Percentiles rank a stretch among this genome's conserved stretches.
phyloP scores from a whole-genome alignment of 35 echinoderm and acorn worm genomes.

The Eucidaris tribuloides region DNA sequence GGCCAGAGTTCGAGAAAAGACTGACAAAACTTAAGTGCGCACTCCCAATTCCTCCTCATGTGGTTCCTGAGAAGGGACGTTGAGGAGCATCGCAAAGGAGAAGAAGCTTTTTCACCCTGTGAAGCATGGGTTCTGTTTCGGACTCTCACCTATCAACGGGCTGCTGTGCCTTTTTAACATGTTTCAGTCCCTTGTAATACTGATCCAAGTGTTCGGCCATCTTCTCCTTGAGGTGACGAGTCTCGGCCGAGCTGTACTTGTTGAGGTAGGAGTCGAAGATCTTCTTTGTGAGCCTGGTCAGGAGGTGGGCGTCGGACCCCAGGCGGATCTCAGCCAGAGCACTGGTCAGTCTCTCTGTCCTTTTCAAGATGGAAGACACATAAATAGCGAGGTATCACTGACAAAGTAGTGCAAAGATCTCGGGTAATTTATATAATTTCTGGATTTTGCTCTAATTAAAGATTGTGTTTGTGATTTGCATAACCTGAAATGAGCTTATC shows the following conservation, averaged over 20 bases:
- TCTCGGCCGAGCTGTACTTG: constrained; percentile 58
- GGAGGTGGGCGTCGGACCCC: constrained; percentile 88
- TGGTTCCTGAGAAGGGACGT: too few relatives aligned
- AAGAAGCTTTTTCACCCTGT: neutral
- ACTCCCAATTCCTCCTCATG: too few relatives aligned
- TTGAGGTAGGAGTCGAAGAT: constrained; percentile 84
- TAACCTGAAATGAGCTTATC: too few relatives aligned
- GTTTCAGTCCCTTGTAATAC: constrained; percentile 68
- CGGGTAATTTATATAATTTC: too few relatives aligned
- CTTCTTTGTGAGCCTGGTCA: constrained; percentile 79
- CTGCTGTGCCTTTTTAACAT: constrained; percentile 66
- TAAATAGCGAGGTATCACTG: too few relatives aligned
- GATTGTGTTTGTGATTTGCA: too few relatives aligned
- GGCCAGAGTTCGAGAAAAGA: too few relatives aligned
- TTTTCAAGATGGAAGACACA: too few relatives aligned
- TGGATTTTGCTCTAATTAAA: too few relatives aligned
- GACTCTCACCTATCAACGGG: constrained; percentile 50
- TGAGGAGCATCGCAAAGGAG: too few relatives aligned
- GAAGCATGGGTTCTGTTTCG: neutral
- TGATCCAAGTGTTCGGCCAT: constrained; percentile 83
- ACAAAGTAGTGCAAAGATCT: too few relatives aligned
- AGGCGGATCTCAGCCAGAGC: constrained; percentile 62
- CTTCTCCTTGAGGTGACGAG: constrained; percentile 63
- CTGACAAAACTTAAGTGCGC: too few relatives aligned
- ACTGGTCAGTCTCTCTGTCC: constrained; percentile 67